A percentile compares a stretch with the other conserved stretches of the same genome.
Conservation (phyloP, 2,888 invertebrate genomes). For the Gnatocerus cornutus region DNA sequence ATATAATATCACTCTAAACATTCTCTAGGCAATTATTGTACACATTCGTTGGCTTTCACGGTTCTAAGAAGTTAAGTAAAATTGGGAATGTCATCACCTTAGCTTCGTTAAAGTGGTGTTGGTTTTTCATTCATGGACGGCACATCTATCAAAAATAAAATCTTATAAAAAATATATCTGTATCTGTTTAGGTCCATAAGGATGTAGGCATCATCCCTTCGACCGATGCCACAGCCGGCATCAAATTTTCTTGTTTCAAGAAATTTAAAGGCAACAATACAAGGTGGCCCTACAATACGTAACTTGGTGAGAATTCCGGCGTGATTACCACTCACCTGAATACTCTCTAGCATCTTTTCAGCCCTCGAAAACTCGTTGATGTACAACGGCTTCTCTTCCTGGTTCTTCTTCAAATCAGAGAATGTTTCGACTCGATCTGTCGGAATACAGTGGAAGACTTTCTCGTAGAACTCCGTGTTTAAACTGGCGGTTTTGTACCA, state of each 20-base stretch:
- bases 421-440: slow-evolving; percentile 88
- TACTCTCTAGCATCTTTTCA: slow-evolving; percentile 80
- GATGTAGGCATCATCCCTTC: slow-evolving; percentile 95
- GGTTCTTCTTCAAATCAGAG: slow-evolving; percentile 83
- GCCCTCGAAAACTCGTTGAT: slow-evolving; percentile 83
- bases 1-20: slow-evolving; percentile 1
- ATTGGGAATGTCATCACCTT: neutral
- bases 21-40: slow-evolving; percentile 6
- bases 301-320: neutral
- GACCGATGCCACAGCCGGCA: slow-evolving; percentile 87
- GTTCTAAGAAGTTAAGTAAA: neutral
- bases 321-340: slow-evolving; percentile 74
- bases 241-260: slow-evolving; percentile 88
- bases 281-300: slow-evolving; percentile 80
- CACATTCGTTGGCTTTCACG: neutral
- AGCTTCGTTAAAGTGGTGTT: too few relatives aligned
- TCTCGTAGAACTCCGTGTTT: slow-evolving; percentile 93
- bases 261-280: slow-evolving; percentile 94
- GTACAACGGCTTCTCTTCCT: slow-evolving; percentile 82
- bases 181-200: slow-evolving; percentile 84
- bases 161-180: slow-evolving; percentile 32
- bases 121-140: slow-evolving; percentile 23
- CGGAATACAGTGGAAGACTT: slow-evolving; percentile 93
- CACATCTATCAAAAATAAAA: slow-evolving; percentile 11
- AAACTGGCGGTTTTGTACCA: slow-evolving; percentile 87